Evolutionary conservation across 2,797 vertebrate genomes (phyloP), one percentile per base, ranked within the genome.

Genomic region (Acanthopagrus latus): DNA sequence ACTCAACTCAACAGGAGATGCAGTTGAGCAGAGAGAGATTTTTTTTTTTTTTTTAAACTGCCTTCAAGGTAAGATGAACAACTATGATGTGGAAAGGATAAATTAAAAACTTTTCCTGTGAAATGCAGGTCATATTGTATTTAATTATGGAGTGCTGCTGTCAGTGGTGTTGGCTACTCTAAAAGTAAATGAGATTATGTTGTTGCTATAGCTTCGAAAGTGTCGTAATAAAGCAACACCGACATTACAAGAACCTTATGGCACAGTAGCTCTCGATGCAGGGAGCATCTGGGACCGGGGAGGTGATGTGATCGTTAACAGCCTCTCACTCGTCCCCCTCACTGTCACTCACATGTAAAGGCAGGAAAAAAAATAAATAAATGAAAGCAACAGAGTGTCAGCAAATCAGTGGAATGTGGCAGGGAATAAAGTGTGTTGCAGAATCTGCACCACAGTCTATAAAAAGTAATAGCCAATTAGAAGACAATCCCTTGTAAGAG

Each of bases 381-480:
- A 86, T 80, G 55, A 81, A 87, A 88, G 64, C 85, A 85, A 86
- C 56, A 83, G 78, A 85, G 85, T 93, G 87, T 91, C 87, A 90
- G 86, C 86, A 91, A 88, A 91, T 93, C 89, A 86, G 85, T 89
- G 89, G 89, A 87, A 90, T 86, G 84, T 84, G 81, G 78, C 72
- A 72, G 77, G 75, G 80, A 91, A 89, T 91, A 86, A 89, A 89
- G 80, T 86, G 84, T 82, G 91, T 76, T 84, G 84, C 86, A 83
- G 86, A 92, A 91, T 91, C 80, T 86, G 87, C 81, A 78, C 83
- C 69, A 85, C 82, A 88, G 84, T 91, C 92, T 93, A 93, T 94
- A 94, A 94, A 94, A 94, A 93, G 90, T 88, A 93, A 91, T 91
- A 88, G 88, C 86, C 91, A 95, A 94, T 95, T 94, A 95, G 90